A percentile compares a stretch with the other conserved stretches of the same genome.
phyloP scores from a whole-genome alignment of 2,797 vertebrate species.

The Phataginus tetradactyla region DNA sequence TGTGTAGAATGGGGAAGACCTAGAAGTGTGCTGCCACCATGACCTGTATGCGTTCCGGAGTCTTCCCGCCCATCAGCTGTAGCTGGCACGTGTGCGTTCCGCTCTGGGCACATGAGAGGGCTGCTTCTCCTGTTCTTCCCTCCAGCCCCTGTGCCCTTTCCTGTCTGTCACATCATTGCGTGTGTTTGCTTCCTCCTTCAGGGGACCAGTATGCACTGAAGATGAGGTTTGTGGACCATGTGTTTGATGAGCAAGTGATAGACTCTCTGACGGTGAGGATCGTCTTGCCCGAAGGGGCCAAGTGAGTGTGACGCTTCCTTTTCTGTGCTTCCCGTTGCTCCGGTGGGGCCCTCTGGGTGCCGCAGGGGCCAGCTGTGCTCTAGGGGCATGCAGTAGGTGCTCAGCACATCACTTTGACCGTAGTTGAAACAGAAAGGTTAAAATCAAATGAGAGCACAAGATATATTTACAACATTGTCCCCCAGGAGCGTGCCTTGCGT shows the following conservation, averaged over 20 bases:
- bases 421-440: not conserved
- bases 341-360: not conserved
- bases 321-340: not conserved
- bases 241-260: slow-evolving; percentile 98
- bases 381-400: not conserved
- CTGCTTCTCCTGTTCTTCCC: not conserved
- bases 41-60: not conserved
- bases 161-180: not conserved
- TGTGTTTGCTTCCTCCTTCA: slow-evolving; percentile 75
- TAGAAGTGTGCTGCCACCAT: not conserved
- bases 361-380: not conserved
- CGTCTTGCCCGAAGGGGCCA: slow-evolving; percentile 97
- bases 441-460: not conserved
- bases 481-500: not conserved
- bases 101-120: not conserved
- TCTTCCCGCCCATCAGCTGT: not conserved
- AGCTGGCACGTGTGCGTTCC: not conserved
- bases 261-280: slow-evolving; percentile 96
- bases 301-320: slow-evolving; percentile 87
- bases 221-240: slow-evolving; percentile 98
- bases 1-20: not conserved
- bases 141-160: not conserved
- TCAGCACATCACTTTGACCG: not conserved
- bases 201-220: slow-evolving; percentile 98
- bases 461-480: not conserved